Percentiles rank a stretch among this genome's conserved stretches.
Evolutionary conservation across 2,888 invertebrate species (phyloP).

Genomic region (Electrophaes corylata): DNA sequence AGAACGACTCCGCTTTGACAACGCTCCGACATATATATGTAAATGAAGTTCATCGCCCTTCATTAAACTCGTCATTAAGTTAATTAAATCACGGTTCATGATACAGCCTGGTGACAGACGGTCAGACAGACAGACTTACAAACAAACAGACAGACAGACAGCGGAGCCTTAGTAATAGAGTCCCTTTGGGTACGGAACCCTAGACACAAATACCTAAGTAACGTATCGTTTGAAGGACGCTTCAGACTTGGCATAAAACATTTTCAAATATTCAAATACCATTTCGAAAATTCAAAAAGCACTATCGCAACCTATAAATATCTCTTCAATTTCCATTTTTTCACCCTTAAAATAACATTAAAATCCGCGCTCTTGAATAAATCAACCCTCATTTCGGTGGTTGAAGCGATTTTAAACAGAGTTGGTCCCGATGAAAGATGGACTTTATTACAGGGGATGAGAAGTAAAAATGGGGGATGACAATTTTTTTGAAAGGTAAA

Average conservation of each 20-base stretch:
- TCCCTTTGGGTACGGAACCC: too few species aligned
- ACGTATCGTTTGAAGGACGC: too few species aligned
- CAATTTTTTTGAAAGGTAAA: slow-evolving; percentile 44
- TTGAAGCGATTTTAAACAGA: slow-evolving; percentile 26
- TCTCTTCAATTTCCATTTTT: slow-evolving; percentile 40
- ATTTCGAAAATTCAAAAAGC: slow-evolving; percentile 19
- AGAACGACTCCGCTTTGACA: too few species aligned
- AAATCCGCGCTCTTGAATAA: slow-evolving; percentile 41
- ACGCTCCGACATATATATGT: too few species aligned
- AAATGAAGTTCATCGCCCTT: too few species aligned
- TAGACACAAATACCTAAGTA: too few species aligned
- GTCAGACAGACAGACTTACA: too few species aligned
- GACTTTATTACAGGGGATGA: slow-evolving; percentile 19
- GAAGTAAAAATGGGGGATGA: slow-evolving; percentile 34
- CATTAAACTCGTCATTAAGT: too few species aligned
- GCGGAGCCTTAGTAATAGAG: too few species aligned
- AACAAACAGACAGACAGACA: too few species aligned
- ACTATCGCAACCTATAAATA: slow-evolving; percentile 37
- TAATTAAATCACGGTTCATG: too few species aligned
- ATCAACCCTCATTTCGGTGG: slow-evolving; percentile 38
- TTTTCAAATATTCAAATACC: not conserved
- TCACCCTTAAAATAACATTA: slow-evolving; percentile 40
- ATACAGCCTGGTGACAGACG: too few species aligned
- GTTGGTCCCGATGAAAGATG: slow-evolving; percentile 22
- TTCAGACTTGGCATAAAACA: not conserved